phyloP scores from a whole-genome alignment of 2,113 vertebrate species.

The Odobenus rosmarus region DNA sequence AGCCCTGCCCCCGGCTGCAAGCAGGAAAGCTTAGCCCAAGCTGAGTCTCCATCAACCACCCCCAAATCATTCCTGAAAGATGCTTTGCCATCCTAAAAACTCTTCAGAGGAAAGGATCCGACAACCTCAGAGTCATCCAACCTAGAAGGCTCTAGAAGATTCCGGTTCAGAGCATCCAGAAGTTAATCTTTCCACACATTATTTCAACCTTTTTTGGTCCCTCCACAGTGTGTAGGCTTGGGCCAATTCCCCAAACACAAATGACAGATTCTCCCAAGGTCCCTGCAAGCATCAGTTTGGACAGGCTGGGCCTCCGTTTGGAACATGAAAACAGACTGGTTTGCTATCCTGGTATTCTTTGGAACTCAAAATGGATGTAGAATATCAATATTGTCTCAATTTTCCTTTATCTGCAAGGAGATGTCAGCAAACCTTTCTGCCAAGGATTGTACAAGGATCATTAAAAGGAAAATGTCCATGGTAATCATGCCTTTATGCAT shows the following conservation, averaged over 20 bases:
- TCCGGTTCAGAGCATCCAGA: neutral
- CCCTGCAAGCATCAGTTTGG: neutral
- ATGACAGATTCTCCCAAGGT: neutral
- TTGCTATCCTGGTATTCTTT: rapidly evolving
- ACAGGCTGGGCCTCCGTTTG: rapidly evolving
- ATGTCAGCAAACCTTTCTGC: constrained; percentile 79
- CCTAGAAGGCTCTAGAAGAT: constrained; percentile 12
- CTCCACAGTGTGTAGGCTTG: rapidly evolving
- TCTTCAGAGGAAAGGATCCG: neutral
- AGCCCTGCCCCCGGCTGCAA: neutral
- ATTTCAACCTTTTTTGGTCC: neutral
- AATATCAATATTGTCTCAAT: constrained; percentile 64
- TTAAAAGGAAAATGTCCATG: constrained; percentile 83
- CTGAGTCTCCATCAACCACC: neutral
- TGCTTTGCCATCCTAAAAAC: neutral
- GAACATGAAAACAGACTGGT: neutral
- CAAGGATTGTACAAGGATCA: constrained; percentile 77
- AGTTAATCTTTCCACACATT: neutral
- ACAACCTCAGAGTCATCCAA: neutral
- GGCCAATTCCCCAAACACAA: neutral
- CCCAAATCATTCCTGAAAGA: neutral
- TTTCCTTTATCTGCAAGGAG: constrained; percentile 68
- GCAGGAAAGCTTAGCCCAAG: neutral
- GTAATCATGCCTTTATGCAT: constrained; percentile 85
- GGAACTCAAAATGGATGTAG: neutral